phyloP scores from a whole-genome alignment of 2,888 invertebrate genomes.

The Ectropis crepuscularia region DNA sequence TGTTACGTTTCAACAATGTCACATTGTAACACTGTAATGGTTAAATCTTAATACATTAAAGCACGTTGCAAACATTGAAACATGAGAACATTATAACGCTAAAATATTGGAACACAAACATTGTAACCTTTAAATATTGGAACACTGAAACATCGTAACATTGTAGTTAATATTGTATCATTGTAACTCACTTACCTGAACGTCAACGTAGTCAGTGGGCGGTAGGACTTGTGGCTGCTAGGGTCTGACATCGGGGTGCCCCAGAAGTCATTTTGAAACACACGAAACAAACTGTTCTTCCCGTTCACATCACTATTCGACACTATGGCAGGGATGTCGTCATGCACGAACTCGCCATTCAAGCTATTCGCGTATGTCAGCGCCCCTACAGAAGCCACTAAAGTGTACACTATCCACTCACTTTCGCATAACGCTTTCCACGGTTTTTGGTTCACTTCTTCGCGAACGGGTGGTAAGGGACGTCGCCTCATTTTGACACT shows the following conservation, averaged over 20 bases:
- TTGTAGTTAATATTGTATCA: no score
- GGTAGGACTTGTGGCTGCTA: slow-evolving; percentile 94
- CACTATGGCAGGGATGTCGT: slow-evolving; percentile 93
- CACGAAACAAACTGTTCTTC: slow-evolving; percentile 84
- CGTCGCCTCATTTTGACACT: slow-evolving; percentile 76
- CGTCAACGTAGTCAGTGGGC: slow-evolving; percentile 92
- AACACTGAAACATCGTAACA: no score
- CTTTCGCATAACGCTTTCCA: slow-evolving; percentile 69
- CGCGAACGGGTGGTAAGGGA: slow-evolving; percentile 73
- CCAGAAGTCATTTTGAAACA: slow-evolving; percentile 94
- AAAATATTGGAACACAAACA: no score
- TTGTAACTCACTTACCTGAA: slow-evolving; percentile 89
- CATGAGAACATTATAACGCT: no score
- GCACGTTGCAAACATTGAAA: no score
- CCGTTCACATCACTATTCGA: slow-evolving; percentile 92
- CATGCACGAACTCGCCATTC: slow-evolving; percentile 93
- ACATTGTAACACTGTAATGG: no score
- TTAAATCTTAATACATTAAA: no score
- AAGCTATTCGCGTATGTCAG: slow-evolving; percentile 90
- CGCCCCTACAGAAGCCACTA: slow-evolving; percentile 88
- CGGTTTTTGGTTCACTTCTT: slow-evolving; percentile 68
- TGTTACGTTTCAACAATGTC: no score
- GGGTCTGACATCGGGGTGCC: slow-evolving; percentile 94
- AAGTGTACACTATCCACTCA: slow-evolving; percentile 86
- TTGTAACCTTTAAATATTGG: no score